Conservation (phyloP, 2,113 vertebrate genomes). For the Halichoerus grypus region DNA sequence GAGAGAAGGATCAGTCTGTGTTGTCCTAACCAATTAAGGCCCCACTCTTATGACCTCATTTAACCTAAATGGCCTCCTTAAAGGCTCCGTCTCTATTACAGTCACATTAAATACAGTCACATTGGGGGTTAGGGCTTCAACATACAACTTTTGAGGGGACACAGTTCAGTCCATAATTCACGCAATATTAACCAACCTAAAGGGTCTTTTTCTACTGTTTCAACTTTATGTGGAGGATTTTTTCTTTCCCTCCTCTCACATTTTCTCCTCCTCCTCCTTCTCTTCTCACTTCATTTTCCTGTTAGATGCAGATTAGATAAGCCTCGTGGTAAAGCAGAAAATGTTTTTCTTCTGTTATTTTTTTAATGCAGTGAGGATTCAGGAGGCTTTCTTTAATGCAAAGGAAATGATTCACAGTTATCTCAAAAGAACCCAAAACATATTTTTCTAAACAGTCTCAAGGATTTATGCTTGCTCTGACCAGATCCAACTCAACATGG, state of each 20-base stretch:
- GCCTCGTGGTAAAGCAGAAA: not conserved
- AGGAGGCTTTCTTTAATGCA: conserved; percentile 2
- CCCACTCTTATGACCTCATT: not conserved
- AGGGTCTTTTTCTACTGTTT: not conserved
- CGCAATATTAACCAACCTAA: not conserved
- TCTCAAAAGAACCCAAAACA: conserved; percentile 23
- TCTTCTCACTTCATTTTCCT: not conserved
- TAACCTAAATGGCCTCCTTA: not conserved
- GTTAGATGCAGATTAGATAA: not conserved
- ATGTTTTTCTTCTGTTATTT: not conserved
- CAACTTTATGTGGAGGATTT: not conserved
- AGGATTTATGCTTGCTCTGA: conserved; percentile 17
- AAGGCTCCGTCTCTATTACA: not conserved
- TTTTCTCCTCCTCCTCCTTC: not conserved
- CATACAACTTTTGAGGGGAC: not conserved
- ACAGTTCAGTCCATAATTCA: not conserved
- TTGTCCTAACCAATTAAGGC: not conserved
- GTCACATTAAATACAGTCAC: not conserved
- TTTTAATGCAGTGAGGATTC: not conserved
- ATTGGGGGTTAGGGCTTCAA: not conserved
- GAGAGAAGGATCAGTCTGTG: not conserved
- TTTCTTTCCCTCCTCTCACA: not conserved
- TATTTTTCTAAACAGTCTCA: conserved; percentile 30
- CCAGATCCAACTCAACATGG: not conserved
- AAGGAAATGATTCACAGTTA: conserved; percentile 11